phyloP scores from a whole-genome alignment of 2,888 invertebrate genomes.

The Odontothrips loti region DNA sequence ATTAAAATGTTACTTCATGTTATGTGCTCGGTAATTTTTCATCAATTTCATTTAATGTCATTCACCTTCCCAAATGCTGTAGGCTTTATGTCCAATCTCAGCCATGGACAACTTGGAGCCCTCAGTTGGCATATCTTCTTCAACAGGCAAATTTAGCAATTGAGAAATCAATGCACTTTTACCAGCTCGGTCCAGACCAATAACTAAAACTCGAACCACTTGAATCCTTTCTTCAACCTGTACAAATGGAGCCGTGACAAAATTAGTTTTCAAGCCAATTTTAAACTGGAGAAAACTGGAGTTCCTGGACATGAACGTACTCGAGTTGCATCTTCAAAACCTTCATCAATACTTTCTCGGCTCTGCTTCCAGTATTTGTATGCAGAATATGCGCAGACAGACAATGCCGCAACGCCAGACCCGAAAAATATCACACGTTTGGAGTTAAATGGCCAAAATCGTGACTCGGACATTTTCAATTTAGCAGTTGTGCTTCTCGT shows the following conservation, averaged over 20 bases:
- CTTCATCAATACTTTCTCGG: not conserved
- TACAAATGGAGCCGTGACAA: not conserved
- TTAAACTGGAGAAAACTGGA: too few species aligned
- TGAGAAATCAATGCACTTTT: constrained; percentile 10
- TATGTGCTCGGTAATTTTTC: too few species aligned
- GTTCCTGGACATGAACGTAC: not conserved
- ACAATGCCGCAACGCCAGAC: not conserved
- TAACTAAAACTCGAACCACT: not conserved
- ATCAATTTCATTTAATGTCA: not conserved
- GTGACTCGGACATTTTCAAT: not conserved
- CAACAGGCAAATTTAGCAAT: not conserved
- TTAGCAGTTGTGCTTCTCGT: not conserved
- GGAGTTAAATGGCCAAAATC: not conserved
- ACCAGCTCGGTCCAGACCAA: not conserved
- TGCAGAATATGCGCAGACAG: not conserved
- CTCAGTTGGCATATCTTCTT: constrained; percentile 1
- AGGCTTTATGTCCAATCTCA: not conserved
- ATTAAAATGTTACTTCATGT: not conserved
- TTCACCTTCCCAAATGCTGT: constrained; percentile 6
- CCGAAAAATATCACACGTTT: not conserved
- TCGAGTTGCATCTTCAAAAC: not conserved
- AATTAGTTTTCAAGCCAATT: not conserved
- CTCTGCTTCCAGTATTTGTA: not conserved
- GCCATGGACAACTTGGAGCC: constrained; percentile 4
- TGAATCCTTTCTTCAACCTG: not conserved